A percentile compares a stretch with the other conserved stretches of the same genome.
phyloP scores from a whole-genome alignment of 2,797 vertebrate genomes.

The Epinephelus awoara region DNA sequence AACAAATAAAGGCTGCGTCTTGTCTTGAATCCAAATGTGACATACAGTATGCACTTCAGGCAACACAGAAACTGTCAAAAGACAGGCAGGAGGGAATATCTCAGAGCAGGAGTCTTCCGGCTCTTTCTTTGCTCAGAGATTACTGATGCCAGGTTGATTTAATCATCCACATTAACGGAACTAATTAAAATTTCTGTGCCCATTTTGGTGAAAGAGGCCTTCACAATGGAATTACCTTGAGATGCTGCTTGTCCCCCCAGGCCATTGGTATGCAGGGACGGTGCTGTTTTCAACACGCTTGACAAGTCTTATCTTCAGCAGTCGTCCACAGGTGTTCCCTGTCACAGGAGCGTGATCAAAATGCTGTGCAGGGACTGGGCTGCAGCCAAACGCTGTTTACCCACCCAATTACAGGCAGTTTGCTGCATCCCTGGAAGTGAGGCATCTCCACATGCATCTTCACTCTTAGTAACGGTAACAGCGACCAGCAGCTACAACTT shows the following conservation, averaged over 20 bases:
- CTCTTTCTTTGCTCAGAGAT: slow-evolving; percentile 59
- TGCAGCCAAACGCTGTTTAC: slow-evolving; percentile 71
- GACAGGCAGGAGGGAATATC: slow-evolving; percentile 14
- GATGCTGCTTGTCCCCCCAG: slow-evolving; percentile 35
- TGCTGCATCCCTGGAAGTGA: slow-evolving; percentile 31
- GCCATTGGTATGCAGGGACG: slow-evolving; percentile 69
- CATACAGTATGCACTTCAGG: slow-evolving; percentile 6
- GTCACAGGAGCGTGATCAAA: slow-evolving; percentile 77
- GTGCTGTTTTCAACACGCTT: slow-evolving; percentile 25
- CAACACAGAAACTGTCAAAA: slow-evolving; percentile 2
- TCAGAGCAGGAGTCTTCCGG: slow-evolving; percentile 16
- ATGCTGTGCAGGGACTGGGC: slow-evolving; percentile 56
- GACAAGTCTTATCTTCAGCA: slow-evolving; percentile 74
- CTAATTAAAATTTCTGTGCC: slow-evolving; percentile 76
- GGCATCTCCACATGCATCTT: slow-evolving; percentile 32
- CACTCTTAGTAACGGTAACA: slow-evolving; percentile 30
- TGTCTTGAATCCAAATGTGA: slow-evolving; percentile 40
- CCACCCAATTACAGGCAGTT: slow-evolving; percentile 68
- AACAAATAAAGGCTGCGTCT: slow-evolving; percentile 36
- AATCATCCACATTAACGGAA: slow-evolving; percentile 74
- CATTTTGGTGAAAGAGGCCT: slow-evolving; percentile 35
- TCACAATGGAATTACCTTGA: slow-evolving; percentile 60
- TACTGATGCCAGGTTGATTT: slow-evolving; percentile 65
- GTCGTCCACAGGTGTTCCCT: slow-evolving; percentile 80
- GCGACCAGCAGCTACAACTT: slow-evolving; percentile 4